Evolutionary conservation across 2,113 vertebrate species (phyloP).

Genomic region (Mormyrus iriodes): DNA sequence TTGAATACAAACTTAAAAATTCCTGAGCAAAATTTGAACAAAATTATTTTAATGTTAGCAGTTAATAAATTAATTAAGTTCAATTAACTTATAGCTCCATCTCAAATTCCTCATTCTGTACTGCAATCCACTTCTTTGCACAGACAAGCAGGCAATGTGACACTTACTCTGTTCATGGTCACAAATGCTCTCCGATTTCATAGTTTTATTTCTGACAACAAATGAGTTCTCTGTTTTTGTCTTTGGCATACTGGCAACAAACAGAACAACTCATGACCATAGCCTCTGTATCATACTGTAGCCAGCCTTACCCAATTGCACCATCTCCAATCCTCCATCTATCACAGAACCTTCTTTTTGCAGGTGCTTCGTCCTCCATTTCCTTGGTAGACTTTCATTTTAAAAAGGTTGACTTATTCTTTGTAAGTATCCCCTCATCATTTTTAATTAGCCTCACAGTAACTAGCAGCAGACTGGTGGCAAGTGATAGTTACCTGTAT

Average conservation of each 20-base stretch:
- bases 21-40: neutral
- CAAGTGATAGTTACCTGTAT: neutral
- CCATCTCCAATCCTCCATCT: neutral
- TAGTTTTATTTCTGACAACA: neutral
- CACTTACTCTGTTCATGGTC: neutral
- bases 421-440: neutral
- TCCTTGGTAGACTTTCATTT: neutral
- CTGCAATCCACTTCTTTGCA: neutral
- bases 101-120: neutral
- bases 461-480: neutral
- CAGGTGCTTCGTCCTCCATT: neutral
- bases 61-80: neutral
- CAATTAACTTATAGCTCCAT: neutral
- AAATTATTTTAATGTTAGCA: neutral
- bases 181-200: neutral
- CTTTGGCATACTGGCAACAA: neutral
- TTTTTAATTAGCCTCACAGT: neutral
- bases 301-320: neutral
- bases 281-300: neutral
- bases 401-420: neutral
- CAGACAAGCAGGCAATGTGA: neutral
- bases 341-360: neutral
- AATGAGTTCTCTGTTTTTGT: too few relatives aligned
- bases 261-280: neutral
- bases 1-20: neutral